phyloP scores from a whole-genome alignment of 2,113 vertebrate genomes.

The Urocynchramus pylzowi region DNA sequence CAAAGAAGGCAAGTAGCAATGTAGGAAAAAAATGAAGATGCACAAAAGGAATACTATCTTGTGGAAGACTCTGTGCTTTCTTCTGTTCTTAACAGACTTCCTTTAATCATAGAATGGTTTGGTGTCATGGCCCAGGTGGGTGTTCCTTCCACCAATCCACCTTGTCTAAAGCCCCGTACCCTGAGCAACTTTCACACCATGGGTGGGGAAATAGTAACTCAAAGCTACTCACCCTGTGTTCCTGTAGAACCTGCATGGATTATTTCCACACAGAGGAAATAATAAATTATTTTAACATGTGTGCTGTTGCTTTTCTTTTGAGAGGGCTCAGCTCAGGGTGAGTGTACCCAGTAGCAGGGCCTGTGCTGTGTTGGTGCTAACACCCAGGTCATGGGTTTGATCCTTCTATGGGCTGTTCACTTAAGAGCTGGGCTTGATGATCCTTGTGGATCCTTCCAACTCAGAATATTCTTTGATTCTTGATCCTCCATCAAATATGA shows the following conservation, averaged over 20 bases:
- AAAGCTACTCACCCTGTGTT: neutral
- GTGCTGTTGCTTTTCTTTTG: neutral
- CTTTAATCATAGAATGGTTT: neutral
- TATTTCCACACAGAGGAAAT: slow-evolving; percentile 24
- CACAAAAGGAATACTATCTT: neutral
- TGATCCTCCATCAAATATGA: neutral
- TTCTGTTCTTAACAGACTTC: slow-evolving; percentile 37
- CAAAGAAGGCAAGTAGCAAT: neutral
- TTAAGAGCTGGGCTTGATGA: neutral
- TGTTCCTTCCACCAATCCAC: neutral
- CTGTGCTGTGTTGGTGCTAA: neutral
- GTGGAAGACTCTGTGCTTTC: slow-evolving; percentile 15
- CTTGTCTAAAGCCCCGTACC: neutral
- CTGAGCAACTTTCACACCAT: neutral
- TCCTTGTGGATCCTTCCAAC: neutral
- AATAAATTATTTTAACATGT: slow-evolving; percentile 73
- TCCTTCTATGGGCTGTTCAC: neutral
- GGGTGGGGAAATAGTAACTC: neutral
- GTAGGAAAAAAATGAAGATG: neutral
- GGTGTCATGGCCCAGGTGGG: neutral
- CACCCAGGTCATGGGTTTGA: neutral
- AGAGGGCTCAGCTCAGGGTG: neutral
- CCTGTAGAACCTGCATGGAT: neutral
- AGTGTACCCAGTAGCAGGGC: neutral
- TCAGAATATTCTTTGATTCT: neutral